Base-by-base conservation (phyloP, 2,113 vertebrate genomes). In the Seriola aureovittata region DNA sequence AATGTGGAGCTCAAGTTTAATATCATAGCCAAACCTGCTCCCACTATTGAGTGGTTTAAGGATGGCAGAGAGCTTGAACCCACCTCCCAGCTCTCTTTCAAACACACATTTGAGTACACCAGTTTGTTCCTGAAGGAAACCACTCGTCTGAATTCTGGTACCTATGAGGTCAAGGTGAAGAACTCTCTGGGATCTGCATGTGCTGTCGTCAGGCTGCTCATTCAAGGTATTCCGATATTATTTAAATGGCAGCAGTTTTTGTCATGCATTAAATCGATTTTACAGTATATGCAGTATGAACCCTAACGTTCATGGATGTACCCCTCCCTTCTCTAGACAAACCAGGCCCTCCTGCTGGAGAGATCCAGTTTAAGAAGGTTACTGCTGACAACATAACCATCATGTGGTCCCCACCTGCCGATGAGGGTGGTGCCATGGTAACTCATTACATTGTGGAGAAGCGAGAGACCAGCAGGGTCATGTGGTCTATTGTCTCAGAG, bases 391-490 rank as follows among this genome's bases (percentile, higher is more conserved):
- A 97, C 88, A 95, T 98, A 71, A 97, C 97, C 23, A 95, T 99
- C 72, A 95, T 94, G 90, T 99, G 98, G 98, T 93, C 94, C 8
- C 97, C 98, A 14, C 98, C 98, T 83, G 90, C 89, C 67, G 98
- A 99, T 87, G 97, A 99, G 65, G 98, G 98, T 8, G 98, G 98
- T 42, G 97, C 98, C 46, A 95, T 96, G 93, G 95, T 99, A 69
- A 98, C 96, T 57, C 97, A 99, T 79, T 99, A 99, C 85, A 95
- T 99, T 60, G 97, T 99, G 82, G 98, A 99, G 89, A 99, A 99
- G 88, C 95, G 98, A 48, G 97, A 99, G 91, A 97, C 97, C 83
- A 99, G 98, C 89, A 95, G 98, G 0, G 92, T 99, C 16, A 96
- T 98, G 62, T 99, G 98, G 98, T 99, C 98, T 71, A 95, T 99